Base-by-base conservation (phyloP, 1,140 invertebrate genomes). In the Drosophila subobscura region DNA sequence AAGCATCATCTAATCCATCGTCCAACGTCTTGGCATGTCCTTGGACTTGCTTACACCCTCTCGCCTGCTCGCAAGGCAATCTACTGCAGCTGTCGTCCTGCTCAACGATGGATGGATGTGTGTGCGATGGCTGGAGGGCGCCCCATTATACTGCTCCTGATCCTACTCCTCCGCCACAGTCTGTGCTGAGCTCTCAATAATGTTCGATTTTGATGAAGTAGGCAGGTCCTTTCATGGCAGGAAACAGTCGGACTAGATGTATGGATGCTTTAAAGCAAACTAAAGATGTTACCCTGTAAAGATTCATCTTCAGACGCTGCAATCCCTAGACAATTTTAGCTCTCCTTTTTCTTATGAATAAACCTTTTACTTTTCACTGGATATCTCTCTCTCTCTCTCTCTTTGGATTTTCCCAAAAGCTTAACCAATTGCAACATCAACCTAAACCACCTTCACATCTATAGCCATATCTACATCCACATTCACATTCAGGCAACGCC, bases 1-100 rank as follows among this genome's bases (percentile, higher is more conserved):
- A 74, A 71, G 65, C 73, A 77, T 61, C 64, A 64, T 37, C 33
- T 88, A 88, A 88, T 88, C 81, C 81, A 86, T 86, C 81, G 77
- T 86, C 46, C 42, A 59, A 60, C 74, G 74, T 50, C 81, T 88
- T 74, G 64, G 23, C 66, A 67, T 86, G 81, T 86, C 83, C 74
- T 81, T 85, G 68, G 70, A 71, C 58, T 41, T 42, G 7, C 61
- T 46, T 72, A 56, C 57, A 72, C 70, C 25, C 40, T 40, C 47
- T 50, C 70, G 45, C 42, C 42, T 41, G 22, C 22, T 12, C 46
- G 41, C 55, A 49, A 51, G 68, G 68, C 81, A 81, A 85, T 85
- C 79, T 77, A 51, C 58, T 73, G 83, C 81, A 81, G 81, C 83
- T 86, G 83, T 86, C 77, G 78, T 67, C 79, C 41, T 37, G 33